Conservation (phyloP, 2,113 vertebrate species). For the Ameiurus melas region DNA sequence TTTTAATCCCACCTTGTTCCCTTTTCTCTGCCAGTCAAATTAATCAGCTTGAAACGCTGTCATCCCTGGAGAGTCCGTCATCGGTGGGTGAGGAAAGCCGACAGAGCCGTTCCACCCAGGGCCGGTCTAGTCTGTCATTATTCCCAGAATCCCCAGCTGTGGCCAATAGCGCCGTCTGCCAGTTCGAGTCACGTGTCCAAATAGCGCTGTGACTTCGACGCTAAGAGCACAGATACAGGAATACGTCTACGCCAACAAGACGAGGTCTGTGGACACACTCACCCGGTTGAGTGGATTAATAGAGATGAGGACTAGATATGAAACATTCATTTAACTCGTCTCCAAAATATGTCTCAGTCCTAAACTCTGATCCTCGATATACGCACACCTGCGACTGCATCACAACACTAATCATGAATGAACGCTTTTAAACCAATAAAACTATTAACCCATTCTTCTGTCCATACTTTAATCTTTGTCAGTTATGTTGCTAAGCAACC, state of each 20-base stretch:
- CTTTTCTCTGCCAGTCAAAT: conserved; percentile 46
- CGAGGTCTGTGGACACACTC: neutral
- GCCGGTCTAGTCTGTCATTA: conserved; percentile 33
- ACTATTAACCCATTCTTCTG: neutral
- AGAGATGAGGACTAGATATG: neutral
- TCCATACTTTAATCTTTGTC: neutral
- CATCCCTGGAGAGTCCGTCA: conserved; percentile 39
- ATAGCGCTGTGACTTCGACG: conserved; percentile 1
- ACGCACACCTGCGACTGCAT: neutral
- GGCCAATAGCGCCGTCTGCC: conserved; percentile 43
- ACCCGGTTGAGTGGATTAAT: neutral
- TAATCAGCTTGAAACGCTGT: conserved; percentile 48
- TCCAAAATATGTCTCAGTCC: neutral
- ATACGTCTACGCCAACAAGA: conserved; percentile 9
- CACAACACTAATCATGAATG: neutral
- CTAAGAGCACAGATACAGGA: conserved; percentile 23
- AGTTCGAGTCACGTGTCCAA: conserved; percentile 46
- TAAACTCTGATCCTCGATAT: neutral
- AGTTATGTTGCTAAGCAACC: neutral
- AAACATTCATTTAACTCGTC: neutral
- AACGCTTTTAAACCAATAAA: neutral
- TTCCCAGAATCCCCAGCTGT: conserved; percentile 49
- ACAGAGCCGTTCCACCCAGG: conserved; percentile 37
- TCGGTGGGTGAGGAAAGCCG: neutral
- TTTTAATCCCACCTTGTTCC: conserved; percentile 1